Percentiles rank a stretch among this genome's conserved stretches.
Evolutionary conservation across 2,888 invertebrate species (phyloP).

Genomic region (Scaptomyza caliginosa): DNA sequence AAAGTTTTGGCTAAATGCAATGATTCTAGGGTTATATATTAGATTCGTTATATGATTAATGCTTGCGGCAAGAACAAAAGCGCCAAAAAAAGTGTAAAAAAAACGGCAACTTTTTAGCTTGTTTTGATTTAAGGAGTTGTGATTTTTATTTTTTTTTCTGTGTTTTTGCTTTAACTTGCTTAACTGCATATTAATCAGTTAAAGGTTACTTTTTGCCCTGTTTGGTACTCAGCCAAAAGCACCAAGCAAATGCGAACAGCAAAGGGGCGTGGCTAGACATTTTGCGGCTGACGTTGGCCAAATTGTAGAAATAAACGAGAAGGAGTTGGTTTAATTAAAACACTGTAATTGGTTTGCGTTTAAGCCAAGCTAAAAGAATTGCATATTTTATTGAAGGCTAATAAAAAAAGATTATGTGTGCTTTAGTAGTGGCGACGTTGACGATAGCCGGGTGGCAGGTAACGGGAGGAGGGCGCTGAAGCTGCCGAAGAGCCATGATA

Average conservation of each 20-base stretch:
- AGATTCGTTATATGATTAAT: constrained; percentile 60
- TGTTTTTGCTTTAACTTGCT: constrained; percentile 50
- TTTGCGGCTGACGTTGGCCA: constrained; percentile 29
- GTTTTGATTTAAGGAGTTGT: constrained; percentile 36
- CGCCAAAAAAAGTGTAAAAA: constrained; percentile 26
- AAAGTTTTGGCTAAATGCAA: constrained; percentile 9
- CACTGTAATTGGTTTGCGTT: too few relatives aligned
- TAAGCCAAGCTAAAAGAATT: too few relatives aligned
- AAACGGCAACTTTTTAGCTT: constrained; percentile 50
- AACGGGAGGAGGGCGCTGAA: constrained; percentile 68
- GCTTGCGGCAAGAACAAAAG: constrained; percentile 45
- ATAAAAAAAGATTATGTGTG: constrained; percentile 6
- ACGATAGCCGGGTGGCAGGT: constrained; percentile 77
- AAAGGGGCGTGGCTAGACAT: constrained; percentile 54
- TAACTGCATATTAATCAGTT: constrained; percentile 77
- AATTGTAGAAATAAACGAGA: constrained; percentile 6
- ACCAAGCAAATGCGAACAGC: constrained; percentile 39
- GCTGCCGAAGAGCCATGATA: constrained; percentile 49
- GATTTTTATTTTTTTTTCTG: too few relatives aligned
- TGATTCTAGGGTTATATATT: constrained; percentile 39
- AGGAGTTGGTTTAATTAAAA: neutral
- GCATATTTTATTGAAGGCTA: neutral
- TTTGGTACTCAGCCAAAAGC: constrained; percentile 52
- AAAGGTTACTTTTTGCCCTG: constrained; percentile 16
- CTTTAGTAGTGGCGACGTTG: constrained; percentile 66